Percentiles rank a stretch among this genome's conserved stretches.
Conservation (phyloP, 35 echinoderm and acorn worm genomes). For the Ophioderma brevispina region DNA sequence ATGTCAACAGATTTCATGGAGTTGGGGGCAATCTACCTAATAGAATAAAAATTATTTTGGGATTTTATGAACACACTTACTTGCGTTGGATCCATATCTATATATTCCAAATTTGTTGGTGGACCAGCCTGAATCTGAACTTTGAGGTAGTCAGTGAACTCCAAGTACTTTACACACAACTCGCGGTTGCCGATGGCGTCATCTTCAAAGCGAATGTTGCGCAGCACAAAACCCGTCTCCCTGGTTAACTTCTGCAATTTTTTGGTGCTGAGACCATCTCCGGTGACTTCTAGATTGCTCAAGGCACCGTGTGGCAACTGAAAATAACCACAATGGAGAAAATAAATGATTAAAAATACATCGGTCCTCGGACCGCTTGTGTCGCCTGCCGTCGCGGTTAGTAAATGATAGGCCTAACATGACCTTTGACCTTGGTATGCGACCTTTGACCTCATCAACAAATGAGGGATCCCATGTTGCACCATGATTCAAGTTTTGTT, state of each 20-base stretch:
- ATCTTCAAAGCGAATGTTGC: conserved; percentile 72
- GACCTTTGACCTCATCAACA: too few relatives aligned
- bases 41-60: too few relatives aligned
- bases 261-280: conserved; percentile 55
- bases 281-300: conserved; percentile 67
- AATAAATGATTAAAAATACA: too few relatives aligned
- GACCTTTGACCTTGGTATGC: too few relatives aligned
- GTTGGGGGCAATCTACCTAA: too few relatives aligned
- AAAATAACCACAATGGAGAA: too few relatives aligned
- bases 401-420: too few relatives aligned
- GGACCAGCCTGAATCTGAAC: conserved; percentile 64
- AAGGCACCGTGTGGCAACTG: conserved; percentile 88
- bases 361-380: too few relatives aligned
- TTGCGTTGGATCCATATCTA: conserved; percentile 17
- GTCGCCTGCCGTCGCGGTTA: too few relatives aligned
- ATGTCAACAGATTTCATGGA: too few relatives aligned
- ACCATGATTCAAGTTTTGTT: too few relatives aligned
- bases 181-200: conserved; percentile 54
- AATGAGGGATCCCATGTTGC: too few relatives aligned
- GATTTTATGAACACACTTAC: not conserved
- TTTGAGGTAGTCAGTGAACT: conserved; percentile 72
- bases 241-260: conserved; percentile 63
- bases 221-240: conserved; percentile 73
- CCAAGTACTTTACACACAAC: conserved; percentile 63
- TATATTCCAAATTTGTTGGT: conserved; percentile 59